phyloP scores from a whole-genome alignment of 1,140 invertebrate species.

The Ruditapes philippinarum region DNA sequence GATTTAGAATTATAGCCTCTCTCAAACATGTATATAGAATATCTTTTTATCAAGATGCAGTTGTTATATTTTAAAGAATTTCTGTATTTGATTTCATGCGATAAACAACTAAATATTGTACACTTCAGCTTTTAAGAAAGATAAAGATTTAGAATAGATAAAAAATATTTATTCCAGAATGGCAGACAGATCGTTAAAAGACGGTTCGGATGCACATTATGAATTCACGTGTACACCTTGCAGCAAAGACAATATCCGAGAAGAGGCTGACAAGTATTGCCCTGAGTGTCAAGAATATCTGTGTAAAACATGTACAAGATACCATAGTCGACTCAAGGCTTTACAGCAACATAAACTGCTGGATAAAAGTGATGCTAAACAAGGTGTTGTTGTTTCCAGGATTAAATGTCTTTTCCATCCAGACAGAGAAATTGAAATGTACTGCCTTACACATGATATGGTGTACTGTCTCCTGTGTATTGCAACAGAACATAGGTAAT shows the following conservation, averaged over 20 bases:
- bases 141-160: too few species aligned
- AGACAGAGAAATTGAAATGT: constrained; percentile 14
- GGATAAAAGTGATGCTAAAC: neutral
- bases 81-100: too few species aligned
- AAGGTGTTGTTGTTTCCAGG: neutral
- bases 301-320: neutral
- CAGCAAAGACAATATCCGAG: neutral
- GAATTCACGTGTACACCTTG: neutral
- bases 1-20: too few species aligned
- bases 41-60: too few species aligned
- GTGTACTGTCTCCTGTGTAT: constrained; percentile 11
- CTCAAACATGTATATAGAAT: too few species aligned
- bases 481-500: constrained; percentile 20
- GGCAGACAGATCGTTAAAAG: neutral
- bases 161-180: too few species aligned
- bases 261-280: neutral
- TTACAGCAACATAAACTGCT: neutral
- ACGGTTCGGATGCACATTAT: neutral
- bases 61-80: too few species aligned
- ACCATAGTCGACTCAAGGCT: neutral
- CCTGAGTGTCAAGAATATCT: constrained; percentile 16
- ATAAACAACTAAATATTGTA: too few species aligned
- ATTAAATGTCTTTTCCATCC: constrained; percentile 2
- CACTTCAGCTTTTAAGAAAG: too few species aligned
- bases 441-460: constrained; percentile 9